Evolutionary conservation across 2,888 invertebrate species (phyloP), one percentile per base, ranked within the genome.

Genomic region (Heliconius erato): DNA sequence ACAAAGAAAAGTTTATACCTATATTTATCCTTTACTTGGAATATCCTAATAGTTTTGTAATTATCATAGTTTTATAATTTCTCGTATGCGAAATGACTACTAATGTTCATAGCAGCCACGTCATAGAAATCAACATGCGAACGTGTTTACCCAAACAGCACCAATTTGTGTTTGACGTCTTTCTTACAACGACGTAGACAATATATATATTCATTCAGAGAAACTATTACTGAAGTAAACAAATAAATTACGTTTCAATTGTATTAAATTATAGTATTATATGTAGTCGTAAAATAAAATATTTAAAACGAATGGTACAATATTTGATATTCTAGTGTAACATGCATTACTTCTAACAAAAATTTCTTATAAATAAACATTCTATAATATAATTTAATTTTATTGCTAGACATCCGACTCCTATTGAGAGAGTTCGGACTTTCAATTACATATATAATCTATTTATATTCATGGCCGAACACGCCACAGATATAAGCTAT

Each of bases 1-100:
- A 19, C 9, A 49, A 26, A 72, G 3, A 1, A n/a, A 28, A 28
- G 19, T 12, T 32, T 19, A 28, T 19, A 67, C 12, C n/a, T 63
- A 40, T 12, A 71, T 40, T 40, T 71, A 71, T 44, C 26, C 14
- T 72, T 44, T 44, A 12, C 71, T 72, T 0, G 44, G 40, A 72
- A 72, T 49, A 35, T 19, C n/a, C 26, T 35, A 59, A 63, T 76
- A 76, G 26, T 63, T 40, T 9, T 40, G 28, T 49, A 78, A 78
- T 78, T 78, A 68, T 68, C 78, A 67, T 65, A 77, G 4, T 77
- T 65, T 77, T 65, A 65, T 77, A 65, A 77, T 68, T 44, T 12
- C 9, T 44, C 3, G 49, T 23, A 91, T 89, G 88, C 12, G n/a
- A 54, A 63, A 67, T 32, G 23, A 74, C 44, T 6, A 26, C 23